Percentiles rank a stretch among this genome's conserved stretches.
Evolutionary conservation across 2,113 vertebrate species (phyloP).

Genomic region (Plotosus lineatus): DNA sequence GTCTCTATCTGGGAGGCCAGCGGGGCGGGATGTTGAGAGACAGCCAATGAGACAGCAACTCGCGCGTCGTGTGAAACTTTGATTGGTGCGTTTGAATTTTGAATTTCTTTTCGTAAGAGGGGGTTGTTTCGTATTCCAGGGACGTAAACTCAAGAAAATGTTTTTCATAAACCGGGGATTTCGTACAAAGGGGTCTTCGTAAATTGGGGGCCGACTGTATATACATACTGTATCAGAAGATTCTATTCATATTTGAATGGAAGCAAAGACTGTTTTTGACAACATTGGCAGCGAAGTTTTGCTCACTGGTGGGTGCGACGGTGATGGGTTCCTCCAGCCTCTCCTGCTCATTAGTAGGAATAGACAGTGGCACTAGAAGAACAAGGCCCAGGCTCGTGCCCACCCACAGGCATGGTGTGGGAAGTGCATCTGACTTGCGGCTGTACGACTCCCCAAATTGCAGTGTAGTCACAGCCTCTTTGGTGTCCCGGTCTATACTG

Average conservation of each 20-base stretch:
- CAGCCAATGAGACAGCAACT: too few relatives aligned
- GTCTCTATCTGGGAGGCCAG: too few relatives aligned
- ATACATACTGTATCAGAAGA: background rate
- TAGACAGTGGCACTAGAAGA: slow-evolving; percentile 85
- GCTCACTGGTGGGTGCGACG: slow-evolving; percentile 87
- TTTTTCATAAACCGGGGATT: too few relatives aligned
- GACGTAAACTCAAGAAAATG: too few relatives aligned
- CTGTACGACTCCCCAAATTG: slow-evolving; percentile 92
- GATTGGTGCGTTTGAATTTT: too few relatives aligned
- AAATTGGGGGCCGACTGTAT: background rate
- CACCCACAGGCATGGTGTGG: slow-evolving; percentile 91
- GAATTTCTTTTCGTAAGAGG: too few relatives aligned
- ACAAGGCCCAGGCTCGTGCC: slow-evolving; percentile 93
- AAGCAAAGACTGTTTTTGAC: background rate
- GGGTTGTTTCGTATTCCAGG: too few relatives aligned
- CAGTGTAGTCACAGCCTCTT: slow-evolving; percentile 90
- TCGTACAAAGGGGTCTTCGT: background rate
- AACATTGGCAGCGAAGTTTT: background rate
- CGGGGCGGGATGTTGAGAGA: too few relatives aligned
- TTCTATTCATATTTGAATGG: background rate
- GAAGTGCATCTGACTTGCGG: slow-evolving; percentile 79
- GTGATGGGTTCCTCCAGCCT: slow-evolving; percentile 85
- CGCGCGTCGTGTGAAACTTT: too few relatives aligned
- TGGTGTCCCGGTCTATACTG: slow-evolving; percentile 95
- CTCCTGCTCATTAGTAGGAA: slow-evolving; percentile 84